Evolutionary conservation across 2,888 invertebrate species (phyloP).

Genomic region (Diloba caeruleocephala): DNA sequence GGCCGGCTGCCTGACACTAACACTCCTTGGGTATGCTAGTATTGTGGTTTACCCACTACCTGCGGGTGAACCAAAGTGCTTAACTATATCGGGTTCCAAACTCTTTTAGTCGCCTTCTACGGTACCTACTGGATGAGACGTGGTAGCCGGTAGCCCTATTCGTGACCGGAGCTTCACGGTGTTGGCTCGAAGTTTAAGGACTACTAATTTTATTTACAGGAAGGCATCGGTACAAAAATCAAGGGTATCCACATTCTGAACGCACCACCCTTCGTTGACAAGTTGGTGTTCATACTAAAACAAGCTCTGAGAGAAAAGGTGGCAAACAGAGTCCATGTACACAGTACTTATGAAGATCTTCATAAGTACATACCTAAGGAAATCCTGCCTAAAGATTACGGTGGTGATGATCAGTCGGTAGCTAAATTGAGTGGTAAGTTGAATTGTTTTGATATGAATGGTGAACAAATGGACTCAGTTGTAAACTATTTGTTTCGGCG

Average conservation of each 20-base stretch:
- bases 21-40: too few relatives aligned
- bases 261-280: conserved; percentile 79
- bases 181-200: background rate
- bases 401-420: conserved; percentile 70
- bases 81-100: too few relatives aligned
- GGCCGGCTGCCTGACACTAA: too few relatives aligned
- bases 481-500: too few relatives aligned
- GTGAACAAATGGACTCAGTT: too few relatives aligned
- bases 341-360: conserved; percentile 73
- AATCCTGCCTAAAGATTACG: conserved; percentile 78
- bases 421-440: conserved; percentile 70
- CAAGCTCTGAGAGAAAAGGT: conserved; percentile 80
- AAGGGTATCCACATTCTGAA: conserved; percentile 83
- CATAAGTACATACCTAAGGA: conserved; percentile 78
- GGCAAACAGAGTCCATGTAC: conserved; percentile 77
- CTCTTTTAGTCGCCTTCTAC: too few relatives aligned
- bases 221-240: conserved; percentile 81
- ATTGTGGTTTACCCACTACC: too few relatives aligned
- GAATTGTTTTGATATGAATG: too few relatives aligned
- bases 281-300: conserved; percentile 74
- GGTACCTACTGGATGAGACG: too few relatives aligned
- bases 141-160: too few relatives aligned
- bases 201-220: conserved; percentile 62
- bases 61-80: too few relatives aligned
- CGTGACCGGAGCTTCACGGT: too few relatives aligned